Evolutionary conservation across 2,113 vertebrate species (phyloP).

Genomic region (Rissa tridactyla): DNA sequence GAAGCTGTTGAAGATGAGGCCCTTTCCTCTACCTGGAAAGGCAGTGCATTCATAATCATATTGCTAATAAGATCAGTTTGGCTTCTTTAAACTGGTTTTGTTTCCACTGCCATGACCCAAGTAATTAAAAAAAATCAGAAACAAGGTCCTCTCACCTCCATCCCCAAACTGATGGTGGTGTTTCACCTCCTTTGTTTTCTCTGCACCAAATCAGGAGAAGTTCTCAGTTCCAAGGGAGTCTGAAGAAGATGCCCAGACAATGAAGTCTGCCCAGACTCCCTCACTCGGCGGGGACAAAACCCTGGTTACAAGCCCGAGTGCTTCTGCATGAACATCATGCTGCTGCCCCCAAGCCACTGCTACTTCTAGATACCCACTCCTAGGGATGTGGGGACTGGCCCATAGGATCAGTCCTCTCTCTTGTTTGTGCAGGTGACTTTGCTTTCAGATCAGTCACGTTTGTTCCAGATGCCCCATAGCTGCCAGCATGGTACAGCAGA

Average conservation of each 20-base stretch:
- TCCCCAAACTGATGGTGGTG: background rate
- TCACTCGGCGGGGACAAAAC: background rate
- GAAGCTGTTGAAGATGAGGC: background rate
- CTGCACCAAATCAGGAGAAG: background rate
- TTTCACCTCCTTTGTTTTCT: background rate
- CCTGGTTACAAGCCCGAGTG: rapidly evolving
- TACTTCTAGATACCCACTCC: background rate
- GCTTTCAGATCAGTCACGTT: background rate
- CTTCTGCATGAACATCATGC: background rate
- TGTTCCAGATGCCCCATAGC: background rate
- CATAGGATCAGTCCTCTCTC: background rate
- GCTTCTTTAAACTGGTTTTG: background rate
- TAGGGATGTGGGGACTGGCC: background rate
- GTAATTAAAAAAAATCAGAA: background rate
- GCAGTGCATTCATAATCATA: background rate
- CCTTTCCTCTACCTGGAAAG: background rate
- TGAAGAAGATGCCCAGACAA: background rate
- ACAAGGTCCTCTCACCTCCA: background rate
- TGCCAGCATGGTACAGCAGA: background rate
- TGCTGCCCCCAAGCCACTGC: background rate
- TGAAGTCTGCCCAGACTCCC: background rate
- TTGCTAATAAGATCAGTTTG: background rate
- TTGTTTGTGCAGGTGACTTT: background rate
- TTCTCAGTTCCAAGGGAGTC: background rate
- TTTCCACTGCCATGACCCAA: background rate